Base-by-base conservation (phyloP, 2,797 vertebrate genomes). In the Masticophis lateralis region DNA sequence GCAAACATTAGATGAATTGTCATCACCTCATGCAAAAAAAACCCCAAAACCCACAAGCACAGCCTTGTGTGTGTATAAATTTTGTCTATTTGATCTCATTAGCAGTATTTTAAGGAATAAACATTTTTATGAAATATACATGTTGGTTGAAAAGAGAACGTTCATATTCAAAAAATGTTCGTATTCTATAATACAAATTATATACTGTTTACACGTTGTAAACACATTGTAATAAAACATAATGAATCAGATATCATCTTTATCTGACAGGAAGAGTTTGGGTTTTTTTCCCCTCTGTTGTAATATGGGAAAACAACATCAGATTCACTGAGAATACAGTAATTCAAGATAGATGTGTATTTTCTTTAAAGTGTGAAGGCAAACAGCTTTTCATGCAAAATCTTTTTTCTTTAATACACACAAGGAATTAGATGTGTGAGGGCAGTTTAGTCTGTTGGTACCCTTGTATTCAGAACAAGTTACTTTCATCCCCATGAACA, bases 101-200 rank as follows among this genome's bases (percentile, higher is more conserved):
- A 96, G 94, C 93, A 95, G 94, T 94, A 57, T 92, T 94, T 88
- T 91, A 94, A 96, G 91, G 94, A 93, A 93, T 69, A 1, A 56
- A 94, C 94, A 47, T 95, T 63, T 96, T 95, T 1, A 0, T 92
- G 94, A 93, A 94, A 88, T 61, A 2, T 97, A 94, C 95, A 95
- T 4, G 63, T 92, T 93, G 94, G 96, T 96, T 2, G 95, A 96
- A 97, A 97, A 94, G 93, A 69, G 93, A 95, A 56, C 16, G 51
- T 53, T 53, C 51, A 53, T 53, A 53, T 91, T 96, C 96, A 95
- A 95, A 96, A 94, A 95, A 91, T 43, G 27, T 27, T 90, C 25
- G 69, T 69, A 92, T 86, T 93, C 95, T 95, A 92, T 0, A 51
- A 96, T 1, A 91, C 88, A 93, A 91, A 91, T 88, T 94, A 94